Percentiles rank a stretch among this genome's conserved stretches.
Conservation (phyloP, 2,113 vertebrate species). For the Thymallus thymallus region DNA sequence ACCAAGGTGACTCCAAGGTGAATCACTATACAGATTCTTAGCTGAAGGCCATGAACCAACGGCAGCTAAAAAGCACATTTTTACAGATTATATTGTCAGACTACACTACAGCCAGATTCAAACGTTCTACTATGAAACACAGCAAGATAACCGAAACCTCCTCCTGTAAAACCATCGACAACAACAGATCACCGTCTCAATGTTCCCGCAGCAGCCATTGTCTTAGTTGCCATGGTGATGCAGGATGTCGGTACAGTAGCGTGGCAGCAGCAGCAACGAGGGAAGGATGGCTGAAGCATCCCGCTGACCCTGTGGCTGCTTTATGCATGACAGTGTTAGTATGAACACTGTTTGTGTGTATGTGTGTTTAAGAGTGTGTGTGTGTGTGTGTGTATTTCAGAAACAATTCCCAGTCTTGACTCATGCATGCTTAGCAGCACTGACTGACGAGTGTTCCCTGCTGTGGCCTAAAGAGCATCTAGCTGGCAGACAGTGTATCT, state of each 20-base stretch:
- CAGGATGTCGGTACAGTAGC: slow-evolving; percentile 20
- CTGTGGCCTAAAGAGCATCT: neutral
- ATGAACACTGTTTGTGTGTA: slow-evolving; percentile 7
- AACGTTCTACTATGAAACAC: neutral
- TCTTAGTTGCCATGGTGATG: slow-evolving; percentile 64
- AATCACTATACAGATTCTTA: slow-evolving; percentile 23
- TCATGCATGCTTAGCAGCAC: neutral
- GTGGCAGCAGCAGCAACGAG: slow-evolving; percentile 55
- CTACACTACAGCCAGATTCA: neutral
- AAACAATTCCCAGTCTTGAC: neutral
- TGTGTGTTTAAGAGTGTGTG: slow-evolving; percentile 4
- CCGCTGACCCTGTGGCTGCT: slow-evolving; percentile 14
- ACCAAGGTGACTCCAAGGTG: slow-evolving; percentile 70
- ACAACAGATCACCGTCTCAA: slow-evolving; percentile 26
- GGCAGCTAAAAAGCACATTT: no score
- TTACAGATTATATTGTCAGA: no score
- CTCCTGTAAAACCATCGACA: neutral
- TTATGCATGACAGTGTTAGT: slow-evolving; percentile 9
- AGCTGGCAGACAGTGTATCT: neutral
- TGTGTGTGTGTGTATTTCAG: neutral
- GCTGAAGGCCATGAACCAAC: slow-evolving; percentile 15
- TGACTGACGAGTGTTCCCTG: neutral
- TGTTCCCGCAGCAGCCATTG: slow-evolving; percentile 51
- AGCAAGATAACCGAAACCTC: neutral
- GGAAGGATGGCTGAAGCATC: slow-evolving; percentile 46